A percentile compares a stretch with the other conserved stretches of the same genome.
phyloP scores from a whole-genome alignment of 2,113 vertebrate genomes.

The Alouatta palliata region DNA sequence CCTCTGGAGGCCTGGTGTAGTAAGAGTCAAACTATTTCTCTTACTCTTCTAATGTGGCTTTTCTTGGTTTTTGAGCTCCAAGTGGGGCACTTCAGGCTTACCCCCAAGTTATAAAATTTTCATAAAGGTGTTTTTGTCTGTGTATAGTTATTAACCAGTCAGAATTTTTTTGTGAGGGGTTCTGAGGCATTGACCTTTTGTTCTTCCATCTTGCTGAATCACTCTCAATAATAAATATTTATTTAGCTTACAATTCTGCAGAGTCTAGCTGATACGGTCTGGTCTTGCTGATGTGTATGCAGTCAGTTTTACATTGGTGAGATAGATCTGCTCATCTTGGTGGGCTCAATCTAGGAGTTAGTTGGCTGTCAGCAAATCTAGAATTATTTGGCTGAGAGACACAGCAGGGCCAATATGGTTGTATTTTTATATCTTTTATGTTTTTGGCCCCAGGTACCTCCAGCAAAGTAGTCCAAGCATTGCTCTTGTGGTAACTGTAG shows the following conservation, averaged over 20 bases:
- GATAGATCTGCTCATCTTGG: background rate
- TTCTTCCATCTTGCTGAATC: background rate
- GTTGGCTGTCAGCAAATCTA: background rate
- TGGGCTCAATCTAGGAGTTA: background rate
- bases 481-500: background rate
- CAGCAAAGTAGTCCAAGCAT: background rate
- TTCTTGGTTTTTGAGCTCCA: background rate
- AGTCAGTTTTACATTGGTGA: background rate
- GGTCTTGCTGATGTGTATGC: background rate
- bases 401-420: no score
- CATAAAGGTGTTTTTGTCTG: background rate
- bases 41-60: background rate
- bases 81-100: background rate
- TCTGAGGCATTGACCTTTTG: background rate
- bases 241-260: background rate
- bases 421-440: background rate
- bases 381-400: background rate
- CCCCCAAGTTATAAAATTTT: background rate
- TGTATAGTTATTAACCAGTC: background rate
- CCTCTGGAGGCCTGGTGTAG: no score
- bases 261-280: background rate
- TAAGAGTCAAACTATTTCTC: background rate
- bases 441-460: background rate
- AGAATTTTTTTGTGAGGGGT: background rate
- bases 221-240: background rate